Evolutionary conservation across 35 echinoderm and acorn worm species (phyloP).

Genomic region (Acanthaster planci): DNA sequence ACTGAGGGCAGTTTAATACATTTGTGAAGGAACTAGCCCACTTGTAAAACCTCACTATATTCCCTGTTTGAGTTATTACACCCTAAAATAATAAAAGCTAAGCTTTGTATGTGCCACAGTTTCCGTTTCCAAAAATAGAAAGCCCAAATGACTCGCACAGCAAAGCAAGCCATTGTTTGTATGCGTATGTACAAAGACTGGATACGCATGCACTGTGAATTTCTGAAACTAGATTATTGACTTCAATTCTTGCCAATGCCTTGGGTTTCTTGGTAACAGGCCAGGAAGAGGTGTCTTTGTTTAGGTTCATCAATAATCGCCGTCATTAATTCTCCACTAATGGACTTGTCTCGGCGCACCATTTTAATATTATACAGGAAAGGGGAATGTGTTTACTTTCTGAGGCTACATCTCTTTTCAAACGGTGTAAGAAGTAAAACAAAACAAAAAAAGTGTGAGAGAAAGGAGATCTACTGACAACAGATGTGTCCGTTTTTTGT

Average conservation of each 20-base stretch:
- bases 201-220: too few species aligned
- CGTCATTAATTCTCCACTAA: conserved; percentile 16
- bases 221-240: neutral
- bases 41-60: too few species aligned
- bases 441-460: neutral
- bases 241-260: neutral
- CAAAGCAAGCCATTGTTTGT: too few species aligned
- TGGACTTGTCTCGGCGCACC: neutral
- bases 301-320: conserved; percentile 10
- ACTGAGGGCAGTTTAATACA: too few species aligned
- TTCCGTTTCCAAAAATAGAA: too few species aligned
- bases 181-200: too few species aligned
- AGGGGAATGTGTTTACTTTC: neutral
- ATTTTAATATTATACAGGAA: neutral
- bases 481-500: neutral
- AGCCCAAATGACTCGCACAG: too few species aligned
- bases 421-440: neutral
- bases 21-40: too few species aligned
- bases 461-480: neutral
- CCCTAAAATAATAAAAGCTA: too few species aligned
- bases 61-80: too few species aligned
- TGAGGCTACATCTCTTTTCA: neutral
- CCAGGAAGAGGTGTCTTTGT: neutral
- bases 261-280: neutral
- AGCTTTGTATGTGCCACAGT: too few species aligned